Percentiles rank a stretch among this genome's conserved stretches.
These are phyloP conservation scores for Pampusana beccarii DNA, from an alignment of 2,113 vertebrate genomes.

Conservation along the genomic window DNA sequence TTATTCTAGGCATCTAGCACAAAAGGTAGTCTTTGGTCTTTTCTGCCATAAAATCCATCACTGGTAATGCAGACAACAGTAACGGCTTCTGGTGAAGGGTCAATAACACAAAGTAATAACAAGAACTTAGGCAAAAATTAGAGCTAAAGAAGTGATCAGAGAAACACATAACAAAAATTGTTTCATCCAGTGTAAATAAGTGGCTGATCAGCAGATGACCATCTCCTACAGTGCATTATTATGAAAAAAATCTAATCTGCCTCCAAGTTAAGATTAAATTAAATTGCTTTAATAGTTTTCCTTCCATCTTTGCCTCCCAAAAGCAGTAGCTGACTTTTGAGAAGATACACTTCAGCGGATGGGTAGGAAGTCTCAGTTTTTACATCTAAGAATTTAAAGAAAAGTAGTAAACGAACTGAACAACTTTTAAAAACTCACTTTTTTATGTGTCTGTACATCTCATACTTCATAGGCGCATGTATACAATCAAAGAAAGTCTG, in stretches of 20 bases:
- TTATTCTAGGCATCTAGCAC: background rate
- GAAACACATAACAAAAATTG: background rate
- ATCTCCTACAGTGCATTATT: background rate
- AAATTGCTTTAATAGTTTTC: background rate
- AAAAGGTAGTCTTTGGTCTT: background rate
- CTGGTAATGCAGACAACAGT: background rate
- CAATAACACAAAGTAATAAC: background rate
- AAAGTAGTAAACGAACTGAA: background rate
- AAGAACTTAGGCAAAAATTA: background rate
- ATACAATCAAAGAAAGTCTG: background rate
- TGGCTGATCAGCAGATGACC: background rate
- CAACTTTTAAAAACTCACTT: background rate
- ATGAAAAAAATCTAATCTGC: background rate
- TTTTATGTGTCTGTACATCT: background rate
- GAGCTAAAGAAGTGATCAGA: background rate
- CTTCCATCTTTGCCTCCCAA: background rate
- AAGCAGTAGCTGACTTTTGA: background rate
- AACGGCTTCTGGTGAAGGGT: background rate
- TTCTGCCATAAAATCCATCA: background rate
- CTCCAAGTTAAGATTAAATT: background rate
- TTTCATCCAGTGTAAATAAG: background rate
- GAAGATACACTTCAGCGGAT: background rate
- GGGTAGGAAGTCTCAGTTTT: background rate
- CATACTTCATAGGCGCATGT: background rate
- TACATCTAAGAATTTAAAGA: background rate